A percentile compares a stretch with the other conserved stretches of the same genome.
Evolutionary conservation across 2,113 vertebrate genomes (phyloP).

Genomic region (Zapornia atra): DNA sequence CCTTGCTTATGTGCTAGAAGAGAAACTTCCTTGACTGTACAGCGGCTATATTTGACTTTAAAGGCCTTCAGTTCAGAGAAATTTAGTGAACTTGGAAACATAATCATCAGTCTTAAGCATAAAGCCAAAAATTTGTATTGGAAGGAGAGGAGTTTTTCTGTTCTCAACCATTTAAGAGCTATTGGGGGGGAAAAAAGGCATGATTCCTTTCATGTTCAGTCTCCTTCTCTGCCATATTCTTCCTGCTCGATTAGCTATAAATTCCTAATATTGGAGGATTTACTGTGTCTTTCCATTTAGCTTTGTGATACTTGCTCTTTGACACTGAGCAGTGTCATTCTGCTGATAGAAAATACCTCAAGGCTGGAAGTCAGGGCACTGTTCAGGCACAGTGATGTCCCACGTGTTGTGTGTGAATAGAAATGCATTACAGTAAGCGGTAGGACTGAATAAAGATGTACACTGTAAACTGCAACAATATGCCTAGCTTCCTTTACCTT

Average conservation of each 20-base stretch:
- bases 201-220: background rate
- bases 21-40: background rate
- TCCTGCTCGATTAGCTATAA: background rate
- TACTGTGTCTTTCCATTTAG: background rate
- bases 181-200: background rate
- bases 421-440: background rate
- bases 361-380: background rate
- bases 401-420: background rate
- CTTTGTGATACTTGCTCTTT: background rate
- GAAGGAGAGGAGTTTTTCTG: background rate
- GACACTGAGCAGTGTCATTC: background rate
- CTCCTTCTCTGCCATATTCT: background rate
- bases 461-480: background rate
- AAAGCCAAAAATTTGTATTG: background rate
- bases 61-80: background rate
- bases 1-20: background rate
- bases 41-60: background rate
- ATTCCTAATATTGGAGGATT: background rate
- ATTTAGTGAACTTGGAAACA: background rate
- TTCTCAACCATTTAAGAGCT: background rate
- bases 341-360: rapidly evolving
- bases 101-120: background rate
- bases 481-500: background rate
- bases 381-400: background rate
- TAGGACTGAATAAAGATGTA: background rate